A percentile compares a stretch with the other conserved stretches of the same genome.
phyloP scores from a whole-genome alignment of 2,888 invertebrate genomes.

The Nomada goodeniana region DNA sequence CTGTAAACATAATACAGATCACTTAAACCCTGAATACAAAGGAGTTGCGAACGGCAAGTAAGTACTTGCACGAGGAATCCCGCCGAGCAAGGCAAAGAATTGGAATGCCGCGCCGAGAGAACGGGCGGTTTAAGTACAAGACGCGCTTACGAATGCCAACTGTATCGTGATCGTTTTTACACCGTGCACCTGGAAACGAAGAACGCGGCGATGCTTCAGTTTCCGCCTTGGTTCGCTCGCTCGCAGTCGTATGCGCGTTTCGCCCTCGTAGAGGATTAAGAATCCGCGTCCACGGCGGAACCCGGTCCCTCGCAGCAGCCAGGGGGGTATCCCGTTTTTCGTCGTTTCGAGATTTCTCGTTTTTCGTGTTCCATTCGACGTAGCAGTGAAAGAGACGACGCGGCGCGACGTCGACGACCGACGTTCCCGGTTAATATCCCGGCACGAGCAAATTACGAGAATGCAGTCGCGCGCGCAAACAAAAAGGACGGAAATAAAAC shows the following conservation, averaged over 20 bases:
- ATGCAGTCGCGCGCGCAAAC: slow-evolving; percentile 31
- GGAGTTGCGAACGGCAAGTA: slow-evolving; percentile 2
- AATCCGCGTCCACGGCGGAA: slow-evolving; percentile 20
- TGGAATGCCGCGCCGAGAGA: slow-evolving; percentile 19
- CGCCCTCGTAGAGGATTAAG: slow-evolving; percentile 19
- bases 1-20: neutral
- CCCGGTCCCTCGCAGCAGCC: neutral
- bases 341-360: slow-evolving; percentile 27
- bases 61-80: neutral
- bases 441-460: slow-evolving; percentile 52
- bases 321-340: slow-evolving; percentile 34
- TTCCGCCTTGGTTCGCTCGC: neutral
- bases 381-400: slow-evolving; percentile 36
- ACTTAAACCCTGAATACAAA: slow-evolving; percentile 16
- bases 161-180: slow-evolving; percentile 21
- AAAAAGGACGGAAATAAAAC: neutral
- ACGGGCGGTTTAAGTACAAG: neutral
- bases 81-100: slow-evolving; percentile 7
- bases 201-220: slow-evolving; percentile 19
- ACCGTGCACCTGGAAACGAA: slow-evolving; percentile 5
- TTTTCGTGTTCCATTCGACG: slow-evolving; percentile 30
- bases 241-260: neutral
- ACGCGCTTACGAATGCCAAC: slow-evolving; percentile 18
- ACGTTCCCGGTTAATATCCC: slow-evolving; percentile 38
- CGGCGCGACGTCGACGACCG: neutral